A percentile compares a stretch with the other conserved stretches of the same genome.
These are phyloP conservation scores for Esox lucius DNA, from an alignment of 2,797 vertebrate species.

Conservation along the genomic window DNA sequence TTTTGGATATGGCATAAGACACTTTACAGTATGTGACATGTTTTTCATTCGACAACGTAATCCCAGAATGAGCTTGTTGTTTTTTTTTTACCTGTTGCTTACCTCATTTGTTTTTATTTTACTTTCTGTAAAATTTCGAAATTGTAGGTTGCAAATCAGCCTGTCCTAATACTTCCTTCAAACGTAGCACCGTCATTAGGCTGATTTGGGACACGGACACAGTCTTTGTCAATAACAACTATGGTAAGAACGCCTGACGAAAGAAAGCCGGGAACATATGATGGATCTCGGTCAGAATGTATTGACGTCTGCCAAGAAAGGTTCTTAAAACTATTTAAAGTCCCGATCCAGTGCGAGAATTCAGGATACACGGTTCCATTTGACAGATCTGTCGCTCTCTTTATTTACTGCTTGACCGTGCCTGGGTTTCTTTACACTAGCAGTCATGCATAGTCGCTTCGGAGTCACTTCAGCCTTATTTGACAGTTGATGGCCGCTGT, in stretches of 20 bases:
- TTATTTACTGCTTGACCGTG: constrained; percentile 5
- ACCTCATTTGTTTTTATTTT: no score
- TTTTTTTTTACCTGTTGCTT: not conserved
- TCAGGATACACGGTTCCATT: not conserved
- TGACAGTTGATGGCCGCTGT: not conserved
- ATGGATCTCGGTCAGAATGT: not conserved
- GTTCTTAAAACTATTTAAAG: not conserved
- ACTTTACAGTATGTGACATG: no score
- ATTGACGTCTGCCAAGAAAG: not conserved
- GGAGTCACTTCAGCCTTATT: not conserved
- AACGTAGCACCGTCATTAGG: no score
- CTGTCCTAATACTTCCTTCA: no score
- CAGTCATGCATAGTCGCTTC: not conserved
- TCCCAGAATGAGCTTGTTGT: no score
- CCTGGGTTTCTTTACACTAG: not conserved
- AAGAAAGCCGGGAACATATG: not conserved
- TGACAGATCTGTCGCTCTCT: not conserved
- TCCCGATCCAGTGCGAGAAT: not conserved
- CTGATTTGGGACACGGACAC: no score
- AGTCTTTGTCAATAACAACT: no score
- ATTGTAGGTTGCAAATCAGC: no score
- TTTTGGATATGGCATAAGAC: not conserved
- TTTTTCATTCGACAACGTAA: no score
- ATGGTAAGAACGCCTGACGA: not conserved
- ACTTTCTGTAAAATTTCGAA: no score